A percentile compares a stretch with the other conserved stretches of the same genome.
Conservation (phyloP, 2,888 invertebrate species). For the Drosophila tripunctata region DNA sequence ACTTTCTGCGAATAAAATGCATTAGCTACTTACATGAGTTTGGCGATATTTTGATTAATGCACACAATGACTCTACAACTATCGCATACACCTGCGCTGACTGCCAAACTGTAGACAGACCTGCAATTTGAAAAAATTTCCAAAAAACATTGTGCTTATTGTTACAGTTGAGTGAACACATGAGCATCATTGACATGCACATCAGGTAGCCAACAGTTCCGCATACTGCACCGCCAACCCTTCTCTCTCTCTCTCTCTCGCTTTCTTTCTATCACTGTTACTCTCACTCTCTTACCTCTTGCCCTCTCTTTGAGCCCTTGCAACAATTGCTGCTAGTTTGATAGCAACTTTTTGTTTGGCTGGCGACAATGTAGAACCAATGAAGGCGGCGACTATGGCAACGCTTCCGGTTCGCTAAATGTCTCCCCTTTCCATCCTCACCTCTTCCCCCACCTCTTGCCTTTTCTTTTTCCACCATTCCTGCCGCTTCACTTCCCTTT, state of each 20-base stretch:
- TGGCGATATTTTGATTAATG: too few relatives aligned
- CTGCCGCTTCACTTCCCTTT: background rate
- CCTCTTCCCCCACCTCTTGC: background rate
- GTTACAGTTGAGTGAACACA: constrained; percentile 40
- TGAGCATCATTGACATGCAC: constrained; percentile 58
- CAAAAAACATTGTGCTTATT: constrained; percentile 5
- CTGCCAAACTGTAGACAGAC: constrained; percentile 6
- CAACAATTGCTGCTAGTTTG: constrained; percentile 5
- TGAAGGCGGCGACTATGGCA: constrained; percentile 49
- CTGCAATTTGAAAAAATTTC: constrained; percentile 6
- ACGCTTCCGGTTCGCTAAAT: constrained; percentile 56
- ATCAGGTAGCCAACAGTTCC: constrained; percentile 47
- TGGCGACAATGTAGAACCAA: constrained; percentile 30
- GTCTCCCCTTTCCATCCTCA: background rate
- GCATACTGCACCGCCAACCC: constrained; percentile 21
- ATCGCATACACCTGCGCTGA: background rate
- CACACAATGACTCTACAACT: constrained; percentile 20
- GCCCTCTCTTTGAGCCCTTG: background rate
- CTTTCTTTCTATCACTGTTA: too few relatives aligned
- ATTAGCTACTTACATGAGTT: too few relatives aligned
- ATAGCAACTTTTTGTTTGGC: constrained; percentile 42
- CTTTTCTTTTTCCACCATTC: rapidly evolving
- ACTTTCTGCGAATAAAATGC: too few relatives aligned
- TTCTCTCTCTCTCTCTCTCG: background rate
- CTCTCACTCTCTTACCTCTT: background rate